Percentiles rank a stretch among this genome's conserved stretches.
Evolutionary conservation across 1,140 invertebrate species (phyloP).

Genomic region (Phymorhynchus buccinoides): DNA sequence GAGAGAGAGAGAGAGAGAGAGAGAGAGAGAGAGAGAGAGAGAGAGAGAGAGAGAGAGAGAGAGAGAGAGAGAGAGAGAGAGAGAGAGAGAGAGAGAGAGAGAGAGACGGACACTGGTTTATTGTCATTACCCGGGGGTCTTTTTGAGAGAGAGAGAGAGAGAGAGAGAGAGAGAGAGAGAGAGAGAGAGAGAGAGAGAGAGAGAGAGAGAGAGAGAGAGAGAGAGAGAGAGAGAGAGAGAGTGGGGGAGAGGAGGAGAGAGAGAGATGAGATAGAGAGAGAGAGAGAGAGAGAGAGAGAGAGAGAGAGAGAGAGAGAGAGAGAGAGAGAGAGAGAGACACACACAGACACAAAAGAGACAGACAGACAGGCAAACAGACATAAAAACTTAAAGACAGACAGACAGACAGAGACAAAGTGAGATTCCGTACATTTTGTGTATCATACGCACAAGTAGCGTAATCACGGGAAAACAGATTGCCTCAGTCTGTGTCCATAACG

Average conservation of each 20-base stretch:
- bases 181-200: not conserved
- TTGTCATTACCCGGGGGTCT: too few relatives aligned
- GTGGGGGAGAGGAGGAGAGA: not conserved
- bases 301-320: not conserved
- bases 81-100: not conserved
- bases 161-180: not conserved
- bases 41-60: not conserved
- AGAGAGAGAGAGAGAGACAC: not conserved
- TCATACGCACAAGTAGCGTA: not conserved
- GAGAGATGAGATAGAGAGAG: not conserved
- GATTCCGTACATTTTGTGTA: not conserved
- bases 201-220: not conserved
- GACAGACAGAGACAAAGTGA: not conserved
- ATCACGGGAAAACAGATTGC: not conserved
- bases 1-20: not conserved
- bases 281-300: not conserved
- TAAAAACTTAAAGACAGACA: not conserved
- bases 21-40: not conserved
- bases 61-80: not conserved
- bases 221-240: not conserved
- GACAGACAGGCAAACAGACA: not conserved
- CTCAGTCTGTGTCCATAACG: not conserved
- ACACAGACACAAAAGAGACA: too few relatives aligned
- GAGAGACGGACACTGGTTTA: not conserved
- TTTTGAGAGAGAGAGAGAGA: not conserved